These are phyloP conservation scores for Exocentrus adspersus DNA, from an alignment of 2,888 invertebrate genomes.

Conservation along the genomic window DNA sequence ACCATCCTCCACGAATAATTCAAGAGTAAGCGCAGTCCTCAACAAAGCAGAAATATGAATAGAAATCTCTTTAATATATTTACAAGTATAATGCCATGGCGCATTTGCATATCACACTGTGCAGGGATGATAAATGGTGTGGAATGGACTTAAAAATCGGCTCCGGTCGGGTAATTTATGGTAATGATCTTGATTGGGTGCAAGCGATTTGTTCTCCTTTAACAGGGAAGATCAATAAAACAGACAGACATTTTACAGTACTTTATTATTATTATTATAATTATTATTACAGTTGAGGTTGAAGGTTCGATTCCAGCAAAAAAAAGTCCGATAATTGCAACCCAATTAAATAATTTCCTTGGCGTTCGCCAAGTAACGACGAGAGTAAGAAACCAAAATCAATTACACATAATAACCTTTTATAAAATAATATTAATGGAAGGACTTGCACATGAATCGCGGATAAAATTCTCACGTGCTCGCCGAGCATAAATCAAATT, in stretches of 20 bases:
- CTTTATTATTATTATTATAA: no score
- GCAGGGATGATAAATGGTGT: slow-evolving; percentile 21
- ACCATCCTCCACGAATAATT: slow-evolving; percentile 13
- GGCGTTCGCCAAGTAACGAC: slow-evolving; percentile 23
- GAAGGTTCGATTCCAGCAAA: no score
- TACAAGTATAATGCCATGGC: slow-evolving; percentile 20
- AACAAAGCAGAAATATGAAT: slow-evolving; percentile 19
- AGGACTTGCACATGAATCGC: slow-evolving; percentile 42
- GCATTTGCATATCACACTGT: slow-evolving; percentile 21
- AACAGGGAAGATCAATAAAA: no score
- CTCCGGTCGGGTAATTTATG: slow-evolving; percentile 21
- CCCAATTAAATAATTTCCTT: slow-evolving; percentile 1
- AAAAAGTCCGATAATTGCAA: no score
- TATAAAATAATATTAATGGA: slow-evolving; percentile 45
- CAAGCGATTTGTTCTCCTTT: slow-evolving; percentile 19
- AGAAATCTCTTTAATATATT: slow-evolving; percentile 21
- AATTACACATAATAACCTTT: slow-evolving; percentile 34
- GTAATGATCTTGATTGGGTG: slow-evolving; percentile 21
- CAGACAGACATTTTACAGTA: no score
- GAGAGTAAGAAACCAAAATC: slow-evolving; percentile 34
- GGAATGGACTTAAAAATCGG: slow-evolving; percentile 9
- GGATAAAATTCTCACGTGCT: slow-evolving; percentile 52
- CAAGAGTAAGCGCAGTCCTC: slow-evolving; percentile 15
- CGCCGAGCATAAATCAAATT: slow-evolving; percentile 47
- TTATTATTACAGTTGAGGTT: no score